A percentile compares a stretch with the other conserved stretches of the same genome.
These are phyloP conservation scores for Psettodes erumei DNA, from an alignment of 2,113 vertebrate genomes.

Conservation along the genomic window DNA sequence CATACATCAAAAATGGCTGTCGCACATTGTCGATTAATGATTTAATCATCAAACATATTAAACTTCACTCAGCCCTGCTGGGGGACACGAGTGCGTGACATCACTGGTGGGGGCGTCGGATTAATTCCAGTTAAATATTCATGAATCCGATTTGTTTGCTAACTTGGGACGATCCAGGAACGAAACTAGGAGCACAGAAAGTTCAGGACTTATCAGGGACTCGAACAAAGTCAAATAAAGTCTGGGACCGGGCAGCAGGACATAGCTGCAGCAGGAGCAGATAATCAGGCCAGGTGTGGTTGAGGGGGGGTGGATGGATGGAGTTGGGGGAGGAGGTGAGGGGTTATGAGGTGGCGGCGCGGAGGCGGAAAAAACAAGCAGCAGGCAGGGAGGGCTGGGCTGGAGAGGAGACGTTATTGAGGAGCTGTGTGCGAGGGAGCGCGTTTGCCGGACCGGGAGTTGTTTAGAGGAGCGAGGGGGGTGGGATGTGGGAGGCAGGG, in stretches of 20 bases:
- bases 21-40: constrained; percentile 21
- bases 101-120: background rate
- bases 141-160: constrained; percentile 15
- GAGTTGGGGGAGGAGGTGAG: background rate
- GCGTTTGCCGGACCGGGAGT: constrained; percentile 39
- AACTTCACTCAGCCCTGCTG: constrained; percentile 1
- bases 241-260: background rate
- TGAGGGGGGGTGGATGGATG: background rate
- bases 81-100: background rate
- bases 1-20: constrained; percentile 13
- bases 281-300: background rate
- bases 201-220: background rate
- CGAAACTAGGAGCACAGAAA: background rate
- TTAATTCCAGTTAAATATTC: constrained; percentile 16
- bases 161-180: background rate
- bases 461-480: constrained; percentile 10
- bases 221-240: background rate
- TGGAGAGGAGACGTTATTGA: constrained; percentile 43
- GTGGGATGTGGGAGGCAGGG: constrained; percentile 33
- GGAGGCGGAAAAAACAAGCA: background rate
- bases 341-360: background rate
- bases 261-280: background rate
- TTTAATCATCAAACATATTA: constrained; percentile 42
- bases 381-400: background rate
- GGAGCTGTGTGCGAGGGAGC: constrained; percentile 36